A percentile compares a stretch with the other conserved stretches of the same genome.
Conservation (phyloP, 2,797 vertebrate genomes). For the Tenualosa thibaudeaui region DNA sequence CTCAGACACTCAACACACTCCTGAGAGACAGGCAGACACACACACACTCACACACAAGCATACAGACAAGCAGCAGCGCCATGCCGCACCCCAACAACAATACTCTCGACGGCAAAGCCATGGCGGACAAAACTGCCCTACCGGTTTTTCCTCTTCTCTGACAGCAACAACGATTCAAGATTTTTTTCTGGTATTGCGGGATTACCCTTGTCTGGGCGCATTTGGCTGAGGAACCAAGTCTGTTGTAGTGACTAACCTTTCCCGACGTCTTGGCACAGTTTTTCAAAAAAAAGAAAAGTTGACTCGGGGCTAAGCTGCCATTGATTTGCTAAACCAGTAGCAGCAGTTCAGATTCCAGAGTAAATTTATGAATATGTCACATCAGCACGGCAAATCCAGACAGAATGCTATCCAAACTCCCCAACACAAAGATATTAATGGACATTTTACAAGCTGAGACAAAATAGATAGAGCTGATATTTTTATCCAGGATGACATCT, state of each 20-base stretch:
- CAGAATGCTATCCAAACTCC: constrained; percentile 16
- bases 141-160: constrained; percentile 24
- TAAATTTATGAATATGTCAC: constrained; percentile 23
- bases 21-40: not conserved
- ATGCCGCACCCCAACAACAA: not conserved
- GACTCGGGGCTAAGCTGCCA: constrained; percentile 18
- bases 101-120: not conserved
- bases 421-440: constrained; percentile 34
- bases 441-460: constrained; percentile 28
- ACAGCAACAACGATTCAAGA: constrained; percentile 1
- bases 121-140: constrained; percentile 19
- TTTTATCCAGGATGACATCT: constrained; percentile 22
- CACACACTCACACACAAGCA: constrained; percentile 6
- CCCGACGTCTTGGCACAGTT: constrained; percentile 7
- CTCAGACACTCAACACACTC: constrained; percentile 12
- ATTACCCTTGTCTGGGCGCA: constrained; percentile 7
- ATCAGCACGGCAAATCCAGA: not conserved
- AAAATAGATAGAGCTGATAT: constrained; percentile 23
- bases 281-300: not conserved
- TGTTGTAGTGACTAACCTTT: constrained; percentile 26
- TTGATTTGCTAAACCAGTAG: constrained; percentile 34
- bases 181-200: not conserved
- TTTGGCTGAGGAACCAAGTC: constrained; percentile 19
- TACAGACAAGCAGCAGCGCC: not conserved
- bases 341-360: constrained; percentile 4